phyloP scores from a whole-genome alignment of 2,888 invertebrate genomes.

The Leptogaster cylindrica region DNA sequence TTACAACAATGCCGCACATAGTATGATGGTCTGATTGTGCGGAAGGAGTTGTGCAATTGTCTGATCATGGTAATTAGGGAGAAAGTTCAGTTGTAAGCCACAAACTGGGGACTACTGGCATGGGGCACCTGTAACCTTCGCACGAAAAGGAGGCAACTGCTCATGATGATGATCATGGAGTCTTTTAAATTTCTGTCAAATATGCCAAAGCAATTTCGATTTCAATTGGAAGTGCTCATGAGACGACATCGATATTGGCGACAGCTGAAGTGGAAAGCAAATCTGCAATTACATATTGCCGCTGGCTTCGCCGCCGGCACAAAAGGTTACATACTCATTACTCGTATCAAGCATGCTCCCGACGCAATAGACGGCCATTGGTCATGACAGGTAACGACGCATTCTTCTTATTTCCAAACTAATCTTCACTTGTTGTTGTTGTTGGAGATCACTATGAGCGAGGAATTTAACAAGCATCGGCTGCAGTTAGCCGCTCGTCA shows the following conservation, averaged over 20 bases:
- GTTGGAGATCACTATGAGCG: no score
- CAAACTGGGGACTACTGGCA: not conserved
- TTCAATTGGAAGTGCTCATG: not conserved
- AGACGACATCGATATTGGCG: not conserved
- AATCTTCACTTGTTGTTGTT: no score
- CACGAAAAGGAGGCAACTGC: not conserved
- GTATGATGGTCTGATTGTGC: not conserved
- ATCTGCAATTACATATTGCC: not conserved
- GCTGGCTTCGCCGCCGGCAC: not conserved
- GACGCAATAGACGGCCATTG: no score
- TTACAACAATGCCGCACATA: no score
- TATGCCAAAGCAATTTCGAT: not conserved
- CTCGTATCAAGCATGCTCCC: no score
- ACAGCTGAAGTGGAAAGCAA: not conserved
- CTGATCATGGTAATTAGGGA: conserved; percentile 5
- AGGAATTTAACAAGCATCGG: no score
- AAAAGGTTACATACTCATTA: not conserved
- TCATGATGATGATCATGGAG: not conserved
- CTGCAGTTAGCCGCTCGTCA: no score
- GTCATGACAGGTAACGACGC: no score
- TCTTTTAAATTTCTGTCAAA: not conserved
- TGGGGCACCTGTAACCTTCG: not conserved
- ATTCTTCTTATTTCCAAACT: no score
- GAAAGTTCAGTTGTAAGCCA: conserved; percentile 1
- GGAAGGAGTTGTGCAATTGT: not conserved